Conservation (phyloP, 2,797 vertebrate species). For the Lycodopsis pacificus region DNA sequence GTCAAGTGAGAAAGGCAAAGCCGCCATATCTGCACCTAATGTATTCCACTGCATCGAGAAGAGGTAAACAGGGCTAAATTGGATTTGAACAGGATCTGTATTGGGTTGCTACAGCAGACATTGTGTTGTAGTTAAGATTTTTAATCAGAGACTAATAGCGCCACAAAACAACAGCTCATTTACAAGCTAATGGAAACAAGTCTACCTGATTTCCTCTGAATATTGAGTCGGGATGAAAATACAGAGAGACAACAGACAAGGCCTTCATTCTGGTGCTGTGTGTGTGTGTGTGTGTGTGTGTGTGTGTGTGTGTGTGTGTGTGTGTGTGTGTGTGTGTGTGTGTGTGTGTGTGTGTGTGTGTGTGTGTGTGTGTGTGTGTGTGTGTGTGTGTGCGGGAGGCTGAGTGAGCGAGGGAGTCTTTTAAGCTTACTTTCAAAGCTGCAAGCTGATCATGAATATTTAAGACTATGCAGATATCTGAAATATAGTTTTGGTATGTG, state of each 20-base stretch:
- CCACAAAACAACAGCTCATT: conserved; percentile 65
- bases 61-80: conserved; percentile 62
- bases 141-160: conserved; percentile 73
- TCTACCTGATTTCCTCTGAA: conserved; percentile 66
- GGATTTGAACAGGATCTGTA: conserved; percentile 58
- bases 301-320: conserved; percentile 11
- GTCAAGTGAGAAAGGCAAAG: conserved; percentile 10
- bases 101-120: conserved; percentile 56
- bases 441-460: conserved; percentile 76
- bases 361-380: conserved; percentile 20
- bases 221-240: conserved; percentile 53
- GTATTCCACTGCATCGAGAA: conserved; percentile 38
- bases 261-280: not conserved
- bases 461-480: conserved; percentile 66
- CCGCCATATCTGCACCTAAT: conserved; percentile 26
- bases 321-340: not conserved
- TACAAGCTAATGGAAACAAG: conserved; percentile 67
- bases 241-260: conserved; percentile 34
- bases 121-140: conserved; percentile 59
- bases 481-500: conserved; percentile 56
- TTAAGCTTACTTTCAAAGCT: conserved; percentile 72
- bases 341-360: not conserved
- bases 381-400: conserved; percentile 1
- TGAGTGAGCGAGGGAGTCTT: conserved; percentile 52
- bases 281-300: not conserved